phyloP scores from a whole-genome alignment of 2,797 vertebrate species.

The Mionectes olivaceus region DNA sequence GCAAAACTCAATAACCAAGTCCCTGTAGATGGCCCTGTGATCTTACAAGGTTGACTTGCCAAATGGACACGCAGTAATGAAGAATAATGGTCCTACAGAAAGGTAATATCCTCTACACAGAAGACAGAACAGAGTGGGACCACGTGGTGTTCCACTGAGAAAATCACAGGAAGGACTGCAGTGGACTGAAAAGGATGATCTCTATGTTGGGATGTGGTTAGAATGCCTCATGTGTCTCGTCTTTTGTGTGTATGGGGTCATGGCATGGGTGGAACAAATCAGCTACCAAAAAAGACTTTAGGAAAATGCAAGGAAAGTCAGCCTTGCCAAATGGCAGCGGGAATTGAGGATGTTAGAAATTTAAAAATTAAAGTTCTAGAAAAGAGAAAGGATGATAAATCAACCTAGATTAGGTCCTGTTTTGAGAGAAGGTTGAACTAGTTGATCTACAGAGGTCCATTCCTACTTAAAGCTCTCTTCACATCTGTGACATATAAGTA shows the following conservation, averaged over 20 bases:
- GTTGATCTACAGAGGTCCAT: not conserved
- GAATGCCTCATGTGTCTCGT: not conserved
- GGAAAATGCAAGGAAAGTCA: not conserved
- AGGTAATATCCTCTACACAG: not conserved
- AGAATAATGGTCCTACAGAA: not conserved
- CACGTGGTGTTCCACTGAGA: not conserved
- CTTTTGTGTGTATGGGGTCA: accelerated
- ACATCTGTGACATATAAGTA: not conserved
- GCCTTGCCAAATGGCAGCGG: not conserved
- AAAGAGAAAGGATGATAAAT: not conserved
- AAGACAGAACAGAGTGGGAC: not conserved
- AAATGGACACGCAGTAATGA: not conserved
- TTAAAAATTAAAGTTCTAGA: not conserved
- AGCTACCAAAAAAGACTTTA: not conserved
- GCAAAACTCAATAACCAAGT: not conserved
- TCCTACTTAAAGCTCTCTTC: not conserved
- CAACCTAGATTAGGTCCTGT: not conserved
- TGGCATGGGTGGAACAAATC: not conserved
- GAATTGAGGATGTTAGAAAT: not conserved
- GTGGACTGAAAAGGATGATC: not conserved
- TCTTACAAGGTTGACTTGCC: not conserved
- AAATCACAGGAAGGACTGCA: not conserved
- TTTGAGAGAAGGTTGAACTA: not conserved
- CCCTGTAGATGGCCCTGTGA: not conserved
- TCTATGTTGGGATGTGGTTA: not conserved